Percentiles rank a stretch among this genome's conserved stretches.
Evolutionary conservation across 2,113 vertebrate species (phyloP).

Genomic region (Sturnus vulgaris): DNA sequence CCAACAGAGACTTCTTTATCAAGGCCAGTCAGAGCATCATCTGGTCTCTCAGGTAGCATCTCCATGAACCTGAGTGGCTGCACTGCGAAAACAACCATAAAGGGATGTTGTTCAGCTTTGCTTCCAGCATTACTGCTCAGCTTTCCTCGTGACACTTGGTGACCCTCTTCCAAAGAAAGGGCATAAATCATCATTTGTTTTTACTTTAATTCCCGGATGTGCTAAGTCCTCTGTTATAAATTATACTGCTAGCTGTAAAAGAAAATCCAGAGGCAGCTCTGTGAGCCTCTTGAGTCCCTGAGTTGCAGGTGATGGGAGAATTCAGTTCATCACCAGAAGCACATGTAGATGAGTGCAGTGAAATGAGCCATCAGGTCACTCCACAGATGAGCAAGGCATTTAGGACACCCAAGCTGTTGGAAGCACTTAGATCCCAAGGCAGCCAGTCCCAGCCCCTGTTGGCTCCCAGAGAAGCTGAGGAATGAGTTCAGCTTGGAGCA

Average conservation of each 20-base stretch:
- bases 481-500: background rate
- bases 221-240: background rate
- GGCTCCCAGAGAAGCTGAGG: background rate
- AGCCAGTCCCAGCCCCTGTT: background rate
- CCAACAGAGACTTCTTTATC: background rate
- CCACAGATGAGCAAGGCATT: background rate
- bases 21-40: background rate
- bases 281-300: background rate
- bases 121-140: background rate
- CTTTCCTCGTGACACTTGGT: background rate
- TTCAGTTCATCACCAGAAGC: background rate
- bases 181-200: background rate
- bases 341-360: background rate
- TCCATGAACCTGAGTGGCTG: background rate
- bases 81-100: background rate
- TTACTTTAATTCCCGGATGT: background rate
- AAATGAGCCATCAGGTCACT: background rate
- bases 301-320: background rate
- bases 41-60: background rate
- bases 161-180: background rate
- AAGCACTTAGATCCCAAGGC: background rate
- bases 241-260: background rate
- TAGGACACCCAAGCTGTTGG: background rate
- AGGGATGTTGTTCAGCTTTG: background rate
- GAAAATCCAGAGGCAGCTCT: background rate